These are phyloP conservation scores for Macrophya annulata DNA, from an alignment of 2,888 invertebrate species.

Conservation along the genomic window DNA sequence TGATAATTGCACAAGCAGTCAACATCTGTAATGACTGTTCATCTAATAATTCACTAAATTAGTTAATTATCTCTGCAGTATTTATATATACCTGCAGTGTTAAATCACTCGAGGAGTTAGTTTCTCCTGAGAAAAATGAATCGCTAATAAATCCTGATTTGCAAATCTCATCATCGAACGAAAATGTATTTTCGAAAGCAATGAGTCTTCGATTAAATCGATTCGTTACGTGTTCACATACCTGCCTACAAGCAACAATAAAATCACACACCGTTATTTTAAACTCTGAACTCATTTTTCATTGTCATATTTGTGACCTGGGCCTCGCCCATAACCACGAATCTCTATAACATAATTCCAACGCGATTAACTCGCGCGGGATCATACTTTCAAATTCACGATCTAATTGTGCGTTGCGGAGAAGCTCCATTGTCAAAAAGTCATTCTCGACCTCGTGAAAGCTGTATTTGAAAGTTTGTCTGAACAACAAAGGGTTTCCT, in stretches of 20 bases:
- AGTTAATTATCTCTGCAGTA: background rate
- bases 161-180: background rate
- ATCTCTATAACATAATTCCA: background rate
- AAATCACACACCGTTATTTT: background rate
- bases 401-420: background rate
- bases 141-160: conserved; percentile 27
- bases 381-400: conserved; percentile 58
- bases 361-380: conserved; percentile 18
- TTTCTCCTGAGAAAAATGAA: background rate
- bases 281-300: conserved; percentile 5
- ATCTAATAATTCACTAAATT: conserved; percentile 47
- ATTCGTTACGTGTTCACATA: background rate
- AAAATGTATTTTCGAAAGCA: conserved; percentile 31
- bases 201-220: conserved; percentile 17
- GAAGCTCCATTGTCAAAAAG: conserved; percentile 41
- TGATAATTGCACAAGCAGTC: conserved; percentile 36
- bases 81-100: background rate
- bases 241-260: background rate
- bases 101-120: background rate
- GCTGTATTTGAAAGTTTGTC: conserved; percentile 21
- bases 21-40: conserved; percentile 3
- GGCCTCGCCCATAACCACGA: conserved; percentile 24
- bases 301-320: background rate
- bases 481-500: conserved; percentile 22
- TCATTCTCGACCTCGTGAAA: conserved; percentile 25